phyloP scores from a whole-genome alignment of 2,888 invertebrate species.

The Iselma pallidipennis region DNA sequence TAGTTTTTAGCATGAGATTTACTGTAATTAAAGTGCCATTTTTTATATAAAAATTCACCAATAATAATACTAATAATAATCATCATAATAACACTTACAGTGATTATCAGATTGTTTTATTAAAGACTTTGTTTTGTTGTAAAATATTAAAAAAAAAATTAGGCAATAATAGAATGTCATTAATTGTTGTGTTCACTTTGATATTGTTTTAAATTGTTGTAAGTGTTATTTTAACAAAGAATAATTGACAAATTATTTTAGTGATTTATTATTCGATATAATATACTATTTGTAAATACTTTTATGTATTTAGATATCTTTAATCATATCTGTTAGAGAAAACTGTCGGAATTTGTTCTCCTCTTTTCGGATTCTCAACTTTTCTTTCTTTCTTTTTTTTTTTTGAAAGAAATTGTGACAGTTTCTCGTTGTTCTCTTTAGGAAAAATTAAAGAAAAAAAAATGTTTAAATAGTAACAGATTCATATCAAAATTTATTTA shows the following conservation, averaged over 20 bases:
- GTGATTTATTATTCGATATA: slow-evolving; percentile 33
- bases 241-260: slow-evolving; percentile 3
- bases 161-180: not conserved
- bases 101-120: not conserved
- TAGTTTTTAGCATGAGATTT: not conserved
- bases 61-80: not conserved
- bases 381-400: not conserved
- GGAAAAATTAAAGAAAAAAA: slow-evolving; percentile 13
- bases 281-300: slow-evolving; percentile 39
- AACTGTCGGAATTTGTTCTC: slow-evolving; percentile 40
- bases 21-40: slow-evolving; percentile 14
- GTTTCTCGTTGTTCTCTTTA: slow-evolving; percentile 28
- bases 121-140: not conserved
- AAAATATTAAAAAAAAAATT: not conserved
- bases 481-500: slow-evolving; percentile 56
- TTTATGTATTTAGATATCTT: slow-evolving; percentile 42
- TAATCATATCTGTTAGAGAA: slow-evolving; percentile 45
- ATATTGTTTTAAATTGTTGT: slow-evolving; percentile 7
- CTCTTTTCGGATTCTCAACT: slow-evolving; percentile 10
- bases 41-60: slow-evolving; percentile 6
- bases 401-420: slow-evolving; percentile 13
- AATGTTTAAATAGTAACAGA: slow-evolving; percentile 47
- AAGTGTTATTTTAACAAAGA: not conserved
- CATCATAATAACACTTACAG: slow-evolving; percentile 4
- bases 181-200: slow-evolving; percentile 5